Conservation (phyloP, 2,797 vertebrate species). For the Sebastes dallii region DNA sequence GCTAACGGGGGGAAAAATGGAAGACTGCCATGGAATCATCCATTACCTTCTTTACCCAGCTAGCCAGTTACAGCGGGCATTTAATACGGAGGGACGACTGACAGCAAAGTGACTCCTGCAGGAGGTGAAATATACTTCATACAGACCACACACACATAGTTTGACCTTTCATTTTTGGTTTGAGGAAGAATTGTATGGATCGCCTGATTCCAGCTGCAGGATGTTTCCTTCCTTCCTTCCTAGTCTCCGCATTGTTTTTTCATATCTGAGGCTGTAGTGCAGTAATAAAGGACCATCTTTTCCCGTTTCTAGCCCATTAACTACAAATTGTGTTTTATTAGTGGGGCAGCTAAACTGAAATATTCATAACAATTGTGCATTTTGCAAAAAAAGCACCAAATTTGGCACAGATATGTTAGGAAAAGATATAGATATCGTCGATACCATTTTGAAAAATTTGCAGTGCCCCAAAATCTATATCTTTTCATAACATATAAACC, state of each 20-base stretch:
- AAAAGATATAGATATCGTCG: too few species aligned
- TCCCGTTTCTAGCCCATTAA: background rate
- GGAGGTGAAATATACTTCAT: background rate
- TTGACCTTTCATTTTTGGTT: background rate
- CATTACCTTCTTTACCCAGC: conserved; percentile 13
- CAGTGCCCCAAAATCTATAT: too few species aligned
- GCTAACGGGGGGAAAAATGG: background rate
- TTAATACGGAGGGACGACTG: background rate
- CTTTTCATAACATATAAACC: too few species aligned
- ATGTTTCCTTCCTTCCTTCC: background rate
- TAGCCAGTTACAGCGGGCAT: background rate
- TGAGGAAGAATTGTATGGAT: background rate
- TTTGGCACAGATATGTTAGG: too few species aligned
- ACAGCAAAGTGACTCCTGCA: background rate
- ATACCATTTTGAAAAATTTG: too few species aligned
- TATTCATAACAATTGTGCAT: too few species aligned
- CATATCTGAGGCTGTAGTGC: background rate
- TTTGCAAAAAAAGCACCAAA: too few species aligned
- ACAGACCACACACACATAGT: background rate
- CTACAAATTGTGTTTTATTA: background rate
- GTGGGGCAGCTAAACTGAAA: too few species aligned
- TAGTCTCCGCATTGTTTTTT: background rate
- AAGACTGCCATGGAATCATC: background rate
- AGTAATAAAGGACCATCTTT: background rate
- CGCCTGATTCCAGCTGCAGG: conserved; percentile 1